Evolutionary conservation across 23 tunicate species (phyloP).

Genomic region (Trididemnum clinides): DNA sequence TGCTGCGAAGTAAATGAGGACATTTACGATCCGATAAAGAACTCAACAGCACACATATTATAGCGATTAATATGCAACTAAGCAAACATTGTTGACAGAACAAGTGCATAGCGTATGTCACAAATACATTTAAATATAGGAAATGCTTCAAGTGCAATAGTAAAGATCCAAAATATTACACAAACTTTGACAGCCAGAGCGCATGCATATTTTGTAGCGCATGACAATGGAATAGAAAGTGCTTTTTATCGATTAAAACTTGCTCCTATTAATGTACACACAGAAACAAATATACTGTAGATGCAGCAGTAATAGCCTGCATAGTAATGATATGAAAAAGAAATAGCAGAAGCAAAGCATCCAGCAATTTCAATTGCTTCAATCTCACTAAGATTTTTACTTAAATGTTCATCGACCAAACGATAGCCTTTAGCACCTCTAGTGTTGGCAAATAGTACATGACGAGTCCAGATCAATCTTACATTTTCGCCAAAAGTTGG

Average conservation of each 20-base stretch:
- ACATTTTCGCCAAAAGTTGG: not conserved
- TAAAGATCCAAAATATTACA: not conserved
- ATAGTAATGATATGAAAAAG: not conserved
- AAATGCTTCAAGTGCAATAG: not conserved
- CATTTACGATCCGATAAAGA: slow-evolving; percentile 5
- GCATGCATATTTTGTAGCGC: not conserved
- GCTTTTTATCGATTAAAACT: not conserved
- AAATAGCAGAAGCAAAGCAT: not conserved
- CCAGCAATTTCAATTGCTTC: not conserved
- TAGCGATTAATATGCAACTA: not conserved
- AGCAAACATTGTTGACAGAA: not conserved
- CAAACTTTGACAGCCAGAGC: not conserved
- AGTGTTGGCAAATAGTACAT: not conserved
- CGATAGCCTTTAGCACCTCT: not conserved
- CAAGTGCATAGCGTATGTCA: not conserved
- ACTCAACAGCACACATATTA: not conserved
- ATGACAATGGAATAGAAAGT: not conserved
- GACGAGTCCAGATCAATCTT: not conserved
- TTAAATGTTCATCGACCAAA: not conserved
- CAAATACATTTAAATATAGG: not conserved
- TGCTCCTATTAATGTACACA: not conserved
- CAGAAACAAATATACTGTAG: not conserved
- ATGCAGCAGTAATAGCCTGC: not conserved
- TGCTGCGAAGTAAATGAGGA: not conserved
- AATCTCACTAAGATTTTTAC: not conserved